These are phyloP conservation scores for Abramis brama DNA, from an alignment of 2,113 vertebrate genomes.

Conservation along the genomic window DNA sequence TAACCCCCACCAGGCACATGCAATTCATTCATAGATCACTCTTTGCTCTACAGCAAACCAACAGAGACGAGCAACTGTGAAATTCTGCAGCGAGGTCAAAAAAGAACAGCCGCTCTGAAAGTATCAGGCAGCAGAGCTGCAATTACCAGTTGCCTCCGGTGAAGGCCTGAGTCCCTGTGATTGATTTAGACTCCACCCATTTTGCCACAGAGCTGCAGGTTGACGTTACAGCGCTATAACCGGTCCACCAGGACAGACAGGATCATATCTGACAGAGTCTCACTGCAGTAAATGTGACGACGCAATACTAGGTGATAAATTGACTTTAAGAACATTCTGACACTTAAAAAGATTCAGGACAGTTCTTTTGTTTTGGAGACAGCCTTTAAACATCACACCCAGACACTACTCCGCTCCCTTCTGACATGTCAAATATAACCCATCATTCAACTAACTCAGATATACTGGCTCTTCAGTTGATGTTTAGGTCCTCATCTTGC, in stretches of 20 bases:
- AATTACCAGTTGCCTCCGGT: slow-evolving; percentile 48
- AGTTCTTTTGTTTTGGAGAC: slow-evolving; percentile 41
- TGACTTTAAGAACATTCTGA: slow-evolving; percentile 50
- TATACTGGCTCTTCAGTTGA: neutral
- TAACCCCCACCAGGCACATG: slow-evolving; percentile 34
- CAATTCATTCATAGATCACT: slow-evolving; percentile 32
- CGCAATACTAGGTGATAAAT: slow-evolving; percentile 60
- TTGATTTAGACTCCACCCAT: slow-evolving; percentile 62
- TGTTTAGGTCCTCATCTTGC: neutral
- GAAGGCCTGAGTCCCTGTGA: slow-evolving; percentile 63
- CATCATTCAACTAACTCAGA: slow-evolving; percentile 39
- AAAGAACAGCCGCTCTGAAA: slow-evolving; percentile 46
- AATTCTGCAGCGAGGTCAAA: slow-evolving; percentile 27
- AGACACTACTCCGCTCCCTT: neutral
- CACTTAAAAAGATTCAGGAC: slow-evolving; percentile 49
- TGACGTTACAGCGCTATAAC: slow-evolving; percentile 50
- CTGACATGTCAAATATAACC: neutral
- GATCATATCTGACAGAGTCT: slow-evolving; percentile 53
- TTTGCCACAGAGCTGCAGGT: slow-evolving; percentile 44
- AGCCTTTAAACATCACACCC: slow-evolving; percentile 32
- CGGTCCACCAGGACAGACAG: slow-evolving; percentile 48
- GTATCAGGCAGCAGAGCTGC: slow-evolving; percentile 46
- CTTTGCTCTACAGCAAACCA: slow-evolving; percentile 29
- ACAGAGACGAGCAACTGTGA: neutral
- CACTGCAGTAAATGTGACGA: slow-evolving; percentile 63